These are phyloP conservation scores for Neopipo cinnamomea DNA, from an alignment of 2,113 vertebrate genomes.

Conservation along the genomic window DNA sequence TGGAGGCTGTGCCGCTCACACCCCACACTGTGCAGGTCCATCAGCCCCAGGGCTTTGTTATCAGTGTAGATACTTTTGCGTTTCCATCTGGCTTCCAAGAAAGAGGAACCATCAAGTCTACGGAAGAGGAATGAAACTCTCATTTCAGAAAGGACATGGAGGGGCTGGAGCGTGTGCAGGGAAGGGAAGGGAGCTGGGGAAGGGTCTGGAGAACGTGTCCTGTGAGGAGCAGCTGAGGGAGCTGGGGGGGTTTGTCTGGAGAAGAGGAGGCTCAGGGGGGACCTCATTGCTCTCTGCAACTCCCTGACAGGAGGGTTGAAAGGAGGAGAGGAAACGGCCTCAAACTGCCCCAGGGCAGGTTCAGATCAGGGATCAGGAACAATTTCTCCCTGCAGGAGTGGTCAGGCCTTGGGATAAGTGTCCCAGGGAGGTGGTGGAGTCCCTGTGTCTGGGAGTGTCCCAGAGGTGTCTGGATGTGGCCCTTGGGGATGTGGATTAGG, in stretches of 20 bases:
- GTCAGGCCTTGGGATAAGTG: not conserved
- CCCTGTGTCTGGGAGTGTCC: not conserved
- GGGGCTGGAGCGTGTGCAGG: not conserved
- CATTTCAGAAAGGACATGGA: not conserved
- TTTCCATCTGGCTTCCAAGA: not conserved
- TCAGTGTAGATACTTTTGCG: not conserved
- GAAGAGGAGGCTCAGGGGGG: not conserved
- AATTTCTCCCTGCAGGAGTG: not conserved
- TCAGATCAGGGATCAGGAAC: not conserved
- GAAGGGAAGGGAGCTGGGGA: not conserved
- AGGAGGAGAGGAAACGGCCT: not conserved
- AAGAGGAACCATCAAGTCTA: not conserved
- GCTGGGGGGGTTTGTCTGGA: not conserved
- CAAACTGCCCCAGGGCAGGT: not conserved
- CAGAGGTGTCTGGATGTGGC: not conserved
- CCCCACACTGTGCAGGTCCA: not conserved
- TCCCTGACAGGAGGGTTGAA: not conserved
- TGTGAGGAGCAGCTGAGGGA: not conserved
- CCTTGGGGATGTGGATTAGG: not conserved
- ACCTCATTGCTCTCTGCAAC: fast-evolving
- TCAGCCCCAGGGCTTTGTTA: not conserved
- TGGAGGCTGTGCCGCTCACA: not conserved
- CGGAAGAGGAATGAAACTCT: not conserved
- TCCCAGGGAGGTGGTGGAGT: not conserved
- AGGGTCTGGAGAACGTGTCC: not conserved